Conservation (phyloP, 2,888 invertebrate species). For the Mylabris sibirica region DNA sequence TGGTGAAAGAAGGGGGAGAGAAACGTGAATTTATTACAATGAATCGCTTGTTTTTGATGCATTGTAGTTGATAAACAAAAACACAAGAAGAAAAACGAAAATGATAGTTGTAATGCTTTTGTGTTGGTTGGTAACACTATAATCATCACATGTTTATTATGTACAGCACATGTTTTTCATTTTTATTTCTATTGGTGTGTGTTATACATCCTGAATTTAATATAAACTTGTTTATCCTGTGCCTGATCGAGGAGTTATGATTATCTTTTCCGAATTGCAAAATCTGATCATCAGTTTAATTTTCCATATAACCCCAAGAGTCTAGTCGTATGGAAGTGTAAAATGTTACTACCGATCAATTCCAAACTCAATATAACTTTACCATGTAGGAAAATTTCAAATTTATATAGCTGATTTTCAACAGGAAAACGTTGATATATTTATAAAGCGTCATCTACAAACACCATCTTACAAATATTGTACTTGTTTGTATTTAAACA, state of each 20-base stretch:
- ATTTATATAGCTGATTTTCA: slow-evolving; percentile 39
- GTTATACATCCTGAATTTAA: slow-evolving; percentile 13
- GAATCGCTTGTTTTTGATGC: not conserved
- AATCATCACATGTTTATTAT: slow-evolving; percentile 30
- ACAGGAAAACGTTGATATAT: slow-evolving; percentile 28
- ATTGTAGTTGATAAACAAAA: not conserved
- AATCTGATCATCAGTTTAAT: slow-evolving; percentile 38
- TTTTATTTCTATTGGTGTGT: slow-evolving; percentile 12
- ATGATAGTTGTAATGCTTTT: slow-evolving; percentile 26
- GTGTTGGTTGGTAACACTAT: slow-evolving; percentile 26
- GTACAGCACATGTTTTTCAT: slow-evolving; percentile 28
- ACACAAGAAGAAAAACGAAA: slow-evolving; percentile 8
- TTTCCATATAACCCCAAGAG: slow-evolving; percentile 42
- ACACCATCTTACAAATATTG: too few species aligned
- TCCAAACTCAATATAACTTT: slow-evolving; percentile 59
- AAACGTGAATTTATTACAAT: not conserved
- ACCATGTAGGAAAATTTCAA: slow-evolving; percentile 46
- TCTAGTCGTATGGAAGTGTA: slow-evolving; percentile 47
- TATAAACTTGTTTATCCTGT: not conserved
- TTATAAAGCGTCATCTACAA: slow-evolving; percentile 16
- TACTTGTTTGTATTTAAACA: slow-evolving; percentile 17
- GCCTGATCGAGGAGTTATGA: not conserved
- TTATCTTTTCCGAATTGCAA: slow-evolving; percentile 6
- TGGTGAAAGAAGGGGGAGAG: not conserved
- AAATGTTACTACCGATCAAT: slow-evolving; percentile 52